Evolutionary conservation across 2,797 vertebrate genomes (phyloP).

Genomic region (Pampus argenteus): DNA sequence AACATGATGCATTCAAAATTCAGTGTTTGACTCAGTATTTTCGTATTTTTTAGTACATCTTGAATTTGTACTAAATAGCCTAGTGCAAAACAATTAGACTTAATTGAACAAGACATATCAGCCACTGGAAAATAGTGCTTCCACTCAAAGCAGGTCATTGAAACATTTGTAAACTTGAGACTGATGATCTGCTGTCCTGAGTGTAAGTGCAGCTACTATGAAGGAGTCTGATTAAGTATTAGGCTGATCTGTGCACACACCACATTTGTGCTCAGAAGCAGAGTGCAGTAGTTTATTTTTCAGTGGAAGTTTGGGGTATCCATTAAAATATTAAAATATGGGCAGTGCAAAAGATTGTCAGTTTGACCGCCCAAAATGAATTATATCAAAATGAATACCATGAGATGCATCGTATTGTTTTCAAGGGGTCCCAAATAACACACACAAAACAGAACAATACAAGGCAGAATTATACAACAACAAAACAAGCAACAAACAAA

Average conservation of each 20-base stretch:
- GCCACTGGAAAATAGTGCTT: constrained; percentile 38
- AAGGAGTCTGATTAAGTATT: constrained; percentile 63
- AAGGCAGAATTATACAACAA: too few relatives aligned
- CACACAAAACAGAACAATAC: too few relatives aligned
- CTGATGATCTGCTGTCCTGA: constrained; percentile 55
- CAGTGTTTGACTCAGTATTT: not conserved
- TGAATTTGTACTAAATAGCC: constrained; percentile 2
- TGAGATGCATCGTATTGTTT: too few relatives aligned
- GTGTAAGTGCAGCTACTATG: constrained; percentile 68
- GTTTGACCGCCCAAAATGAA: not conserved
- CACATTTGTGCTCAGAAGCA: constrained; percentile 48
- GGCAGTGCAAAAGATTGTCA: too few relatives aligned
- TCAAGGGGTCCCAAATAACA: too few relatives aligned
- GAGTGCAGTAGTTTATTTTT: too few relatives aligned
- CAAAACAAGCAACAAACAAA: too few relatives aligned
- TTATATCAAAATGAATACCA: too few relatives aligned
- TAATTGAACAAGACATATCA: constrained; percentile 54
- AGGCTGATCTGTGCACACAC: constrained; percentile 65
- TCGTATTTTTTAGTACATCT: not conserved
- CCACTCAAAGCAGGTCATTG: constrained; percentile 46
- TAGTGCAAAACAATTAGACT: constrained; percentile 33
- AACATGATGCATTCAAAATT: not conserved
- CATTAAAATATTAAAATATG: too few relatives aligned
- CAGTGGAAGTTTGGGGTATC: too few relatives aligned
- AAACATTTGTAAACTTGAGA: constrained; percentile 58